Conservation (phyloP, 1,140 invertebrate species). For the Heliconius hermathena region DNA sequence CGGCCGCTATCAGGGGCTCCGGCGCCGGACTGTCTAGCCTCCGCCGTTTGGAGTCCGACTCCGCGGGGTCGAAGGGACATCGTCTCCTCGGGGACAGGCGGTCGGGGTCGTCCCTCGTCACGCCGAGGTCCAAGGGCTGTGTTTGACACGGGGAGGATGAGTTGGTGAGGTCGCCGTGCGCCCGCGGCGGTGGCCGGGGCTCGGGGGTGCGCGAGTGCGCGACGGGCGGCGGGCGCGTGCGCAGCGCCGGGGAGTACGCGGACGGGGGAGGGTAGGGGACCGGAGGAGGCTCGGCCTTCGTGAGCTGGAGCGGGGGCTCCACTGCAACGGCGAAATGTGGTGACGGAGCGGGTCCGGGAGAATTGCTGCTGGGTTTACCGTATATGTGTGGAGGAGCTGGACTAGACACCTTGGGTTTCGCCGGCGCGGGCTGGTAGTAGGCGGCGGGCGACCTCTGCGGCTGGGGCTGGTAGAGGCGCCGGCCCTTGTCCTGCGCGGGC, state of each 20-base stretch:
- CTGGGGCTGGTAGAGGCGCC: constrained; percentile 88
- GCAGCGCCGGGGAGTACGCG: constrained; percentile 80
- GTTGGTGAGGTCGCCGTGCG: constrained; percentile 78
- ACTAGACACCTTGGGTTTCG: constrained; percentile 89
- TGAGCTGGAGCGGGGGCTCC: constrained; percentile 83
- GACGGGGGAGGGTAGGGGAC: constrained; percentile 83
- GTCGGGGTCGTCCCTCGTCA: constrained; percentile 80
- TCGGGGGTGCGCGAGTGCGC: constrained; percentile 72
- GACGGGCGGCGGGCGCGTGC: constrained; percentile 82
- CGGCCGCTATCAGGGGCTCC: constrained; percentile 85
- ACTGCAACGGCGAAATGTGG: constrained; percentile 83
- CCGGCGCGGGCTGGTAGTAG: constrained; percentile 81
- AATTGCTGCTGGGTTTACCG: constrained; percentile 85
- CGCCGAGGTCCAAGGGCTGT: constrained; percentile 88
- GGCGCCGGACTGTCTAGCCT: constrained; percentile 68
- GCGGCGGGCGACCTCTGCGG: constrained; percentile 87
- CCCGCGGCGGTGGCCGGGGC: constrained; percentile 73
- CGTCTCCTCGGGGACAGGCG: constrained; percentile 82
- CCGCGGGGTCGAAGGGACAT: constrained; percentile 65
- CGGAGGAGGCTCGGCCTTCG: constrained; percentile 86
- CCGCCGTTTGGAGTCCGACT: constrained; percentile 60
- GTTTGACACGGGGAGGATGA: constrained; percentile 82
- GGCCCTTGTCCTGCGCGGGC: constrained; percentile 83
- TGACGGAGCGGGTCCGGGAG: constrained; percentile 83
- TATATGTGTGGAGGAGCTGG: constrained; percentile 91